Base-by-base conservation (phyloP, 2,888 invertebrate genomes). In the Clepsis dumicolana region DNA sequence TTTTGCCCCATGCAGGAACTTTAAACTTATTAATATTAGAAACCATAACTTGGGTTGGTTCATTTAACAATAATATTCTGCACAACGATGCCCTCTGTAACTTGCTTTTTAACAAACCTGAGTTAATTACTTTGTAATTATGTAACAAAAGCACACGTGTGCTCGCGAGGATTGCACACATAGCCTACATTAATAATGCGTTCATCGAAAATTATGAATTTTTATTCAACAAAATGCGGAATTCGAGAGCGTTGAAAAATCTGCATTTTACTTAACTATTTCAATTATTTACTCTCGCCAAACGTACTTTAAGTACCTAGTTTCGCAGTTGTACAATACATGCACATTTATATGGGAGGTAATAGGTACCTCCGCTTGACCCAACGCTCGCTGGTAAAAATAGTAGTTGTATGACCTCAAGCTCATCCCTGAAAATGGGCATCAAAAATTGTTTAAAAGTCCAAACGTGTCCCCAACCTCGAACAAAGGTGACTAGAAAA, bases 11-110 rank as follows among this genome's bases (percentile, higher is more conserved):
- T 72, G 60, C 21, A 60, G 65, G 61, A 76, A 76, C 70, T 77
- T 77, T n/a, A 52, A 63, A 71, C 73, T 71, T 71, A 73, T 77
- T 73, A 78, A 77, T 77, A 66, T 77, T 75, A 75, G 64, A 77
- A 74, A 64, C 70, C 71, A 60, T 66, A 18, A 16, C 25, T 27
- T 12, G 52, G 60, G 53, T 18, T 52, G 18, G 61, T 38, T 18
- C 24, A 50, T 32, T 41, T 32, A 63, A 32, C 44, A 48, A 48
- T 56, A 60, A 65, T 63, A 60, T 64, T 61, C 27, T 38, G 12
- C 21, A 53, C 56, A 53, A 66, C 56, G 56, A 64, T 29, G 32
- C 10, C 10, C 29, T n/a, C 14, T 21, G 62, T 63, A 63, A 52
- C 29, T 53, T 16, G 16, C 35, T 53, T n/a, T n/a, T n/a, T 52